These are phyloP conservation scores for Rhyacophila evoluta DNA, from an alignment of 2,888 invertebrate species.

Conservation along the genomic window DNA sequence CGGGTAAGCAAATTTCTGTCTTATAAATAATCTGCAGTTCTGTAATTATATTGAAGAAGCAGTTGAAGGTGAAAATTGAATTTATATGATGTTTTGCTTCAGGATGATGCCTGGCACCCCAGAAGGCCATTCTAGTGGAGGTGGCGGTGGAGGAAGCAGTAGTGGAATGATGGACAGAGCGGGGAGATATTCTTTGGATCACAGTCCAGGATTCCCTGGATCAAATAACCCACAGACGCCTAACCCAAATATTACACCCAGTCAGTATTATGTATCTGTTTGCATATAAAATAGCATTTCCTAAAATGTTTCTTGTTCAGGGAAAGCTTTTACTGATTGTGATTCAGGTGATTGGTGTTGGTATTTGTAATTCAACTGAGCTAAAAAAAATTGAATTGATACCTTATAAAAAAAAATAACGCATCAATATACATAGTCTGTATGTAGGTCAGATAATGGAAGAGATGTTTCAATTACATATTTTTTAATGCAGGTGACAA, in stretches of 20 bases:
- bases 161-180: slow-evolving; percentile 60
- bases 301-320: too few relatives aligned
- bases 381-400: too few relatives aligned
- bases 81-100: slow-evolving; percentile 17
- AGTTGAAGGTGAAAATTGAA: not conserved
- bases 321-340: too few relatives aligned
- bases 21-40: not conserved
- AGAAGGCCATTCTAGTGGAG: slow-evolving; percentile 60
- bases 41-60: not conserved
- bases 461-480: too few relatives aligned
- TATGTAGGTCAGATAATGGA: too few relatives aligned
- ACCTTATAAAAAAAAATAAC: too few relatives aligned
- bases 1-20: slow-evolving; percentile 71
- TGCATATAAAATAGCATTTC: too few relatives aligned
- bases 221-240: slow-evolving; percentile 68
- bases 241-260: slow-evolving; percentile 62
- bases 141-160: slow-evolving; percentile 28
- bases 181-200: slow-evolving; percentile 67
- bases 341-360: too few relatives aligned
- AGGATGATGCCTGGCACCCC: slow-evolving; percentile 71
- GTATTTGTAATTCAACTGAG: too few relatives aligned
- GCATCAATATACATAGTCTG: too few relatives aligned
- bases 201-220: slow-evolving; percentile 65
- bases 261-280: too few relatives aligned
- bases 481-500: slow-evolving; percentile 66